A percentile compares a stretch with the other conserved stretches of the same genome.
These are phyloP conservation scores for Centrocercus urophasianus DNA, from an alignment of 2,113 vertebrate genomes.

Conservation along the genomic window DNA sequence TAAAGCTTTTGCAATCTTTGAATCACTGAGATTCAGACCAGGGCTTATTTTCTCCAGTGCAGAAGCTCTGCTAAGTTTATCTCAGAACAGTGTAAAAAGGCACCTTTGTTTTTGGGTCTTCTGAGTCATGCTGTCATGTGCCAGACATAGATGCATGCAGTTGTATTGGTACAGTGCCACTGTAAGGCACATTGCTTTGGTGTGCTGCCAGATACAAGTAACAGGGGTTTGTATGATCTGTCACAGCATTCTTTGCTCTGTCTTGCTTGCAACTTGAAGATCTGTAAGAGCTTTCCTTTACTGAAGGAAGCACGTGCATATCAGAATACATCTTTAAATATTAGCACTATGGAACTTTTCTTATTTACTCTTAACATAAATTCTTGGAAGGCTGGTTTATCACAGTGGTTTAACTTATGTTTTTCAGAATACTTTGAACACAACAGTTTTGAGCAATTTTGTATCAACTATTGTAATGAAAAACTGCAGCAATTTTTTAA, in stretches of 20 bases:
- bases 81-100: not conserved
- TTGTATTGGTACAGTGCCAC: not conserved
- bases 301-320: not conserved
- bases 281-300: not conserved
- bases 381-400: not conserved
- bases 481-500: constrained; percentile 99
- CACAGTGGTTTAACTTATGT: constrained; percentile 26
- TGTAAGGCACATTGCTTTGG: not conserved
- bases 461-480: constrained; percentile 99
- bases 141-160: not conserved
- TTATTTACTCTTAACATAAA: not conserved
- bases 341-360: not conserved
- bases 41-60: not conserved
- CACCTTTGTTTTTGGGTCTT: not conserved
- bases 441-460: constrained; percentile 99
- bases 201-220: not conserved
- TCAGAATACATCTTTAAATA: not conserved
- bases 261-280: not conserved
- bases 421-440: constrained; percentile 98
- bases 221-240: not conserved
- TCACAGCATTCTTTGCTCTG: not conserved
- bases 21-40: not conserved
- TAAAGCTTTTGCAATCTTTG: not conserved
- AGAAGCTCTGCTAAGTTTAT: not conserved
- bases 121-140: not conserved